phyloP scores from a whole-genome alignment of 2,113 vertebrate species.

The Gavia stellata region DNA sequence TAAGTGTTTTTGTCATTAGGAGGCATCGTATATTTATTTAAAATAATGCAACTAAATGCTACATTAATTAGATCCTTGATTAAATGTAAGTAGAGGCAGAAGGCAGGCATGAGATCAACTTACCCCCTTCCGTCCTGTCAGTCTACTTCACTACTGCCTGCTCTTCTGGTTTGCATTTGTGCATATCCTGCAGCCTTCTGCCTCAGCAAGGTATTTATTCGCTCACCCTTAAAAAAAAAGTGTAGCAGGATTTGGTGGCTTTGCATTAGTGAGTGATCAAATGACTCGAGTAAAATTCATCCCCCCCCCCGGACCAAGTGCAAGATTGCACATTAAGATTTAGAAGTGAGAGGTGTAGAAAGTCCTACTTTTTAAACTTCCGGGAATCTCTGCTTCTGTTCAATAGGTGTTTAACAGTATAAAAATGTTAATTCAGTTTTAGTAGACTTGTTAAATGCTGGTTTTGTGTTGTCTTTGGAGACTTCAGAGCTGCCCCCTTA shows the following conservation, averaged over 20 bases:
- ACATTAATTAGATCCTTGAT: background rate
- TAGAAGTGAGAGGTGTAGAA: background rate
- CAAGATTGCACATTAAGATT: constrained; percentile 19
- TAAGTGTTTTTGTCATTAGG: background rate
- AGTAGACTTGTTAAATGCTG: background rate
- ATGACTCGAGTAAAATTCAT: background rate
- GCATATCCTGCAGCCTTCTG: background rate
- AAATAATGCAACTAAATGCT: background rate
- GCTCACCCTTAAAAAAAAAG: background rate
- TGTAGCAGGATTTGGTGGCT: background rate
- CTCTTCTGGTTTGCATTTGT: background rate
- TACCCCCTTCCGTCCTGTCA: background rate
- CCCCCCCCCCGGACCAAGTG: background rate
- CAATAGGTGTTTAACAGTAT: background rate
- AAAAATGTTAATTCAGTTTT: background rate
- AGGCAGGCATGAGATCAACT: background rate
- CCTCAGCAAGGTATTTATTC: background rate
- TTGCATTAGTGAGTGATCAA: background rate
- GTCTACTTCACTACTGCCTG: background rate
- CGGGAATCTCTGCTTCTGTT: background rate
- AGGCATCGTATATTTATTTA: background rate
- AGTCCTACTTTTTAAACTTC: background rate
- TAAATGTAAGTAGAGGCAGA: background rate
- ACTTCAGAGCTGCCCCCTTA: constrained; percentile 10
- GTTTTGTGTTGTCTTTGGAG: background rate